Percentiles rank a stretch among this genome's conserved stretches.
Evolutionary conservation across 2,113 vertebrate genomes (phyloP).

Genomic region (Gracilinanus agilis): DNA sequence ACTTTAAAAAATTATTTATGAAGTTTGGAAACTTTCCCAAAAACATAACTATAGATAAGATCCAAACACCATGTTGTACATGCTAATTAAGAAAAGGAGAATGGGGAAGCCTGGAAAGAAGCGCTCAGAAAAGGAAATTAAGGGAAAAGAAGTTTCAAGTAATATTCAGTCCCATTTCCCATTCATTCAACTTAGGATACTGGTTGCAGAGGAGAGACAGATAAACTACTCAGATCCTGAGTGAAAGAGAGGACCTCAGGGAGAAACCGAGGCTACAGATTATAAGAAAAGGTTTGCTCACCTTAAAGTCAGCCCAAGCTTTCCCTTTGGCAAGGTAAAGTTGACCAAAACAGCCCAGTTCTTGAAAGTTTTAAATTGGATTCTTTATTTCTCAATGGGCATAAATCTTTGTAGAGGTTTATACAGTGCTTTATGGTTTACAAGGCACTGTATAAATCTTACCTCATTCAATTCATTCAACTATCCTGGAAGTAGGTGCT

Average conservation of each 20-base stretch:
- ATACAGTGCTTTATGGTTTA: not conserved
- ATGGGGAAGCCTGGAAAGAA: not conserved
- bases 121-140: not conserved
- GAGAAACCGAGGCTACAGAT: not conserved
- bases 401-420: not conserved
- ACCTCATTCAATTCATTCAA: not conserved
- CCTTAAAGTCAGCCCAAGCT: not conserved
- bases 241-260: not conserved
- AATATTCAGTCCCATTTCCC: not conserved
- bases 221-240: not conserved
- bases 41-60: constrained; percentile 21
- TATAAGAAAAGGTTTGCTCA: not conserved
- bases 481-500: not conserved
- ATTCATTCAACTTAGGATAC: not conserved
- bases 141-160: not conserved
- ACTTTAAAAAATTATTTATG: not conserved
- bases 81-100: constrained; percentile 21
- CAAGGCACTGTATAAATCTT: not conserved
- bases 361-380: no score
- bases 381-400: no score
- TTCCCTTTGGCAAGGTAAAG: not conserved
- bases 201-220: not conserved
- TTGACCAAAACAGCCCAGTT: not conserved
- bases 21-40: constrained; percentile 43
- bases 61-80: not conserved